Evolutionary conservation across 2,113 vertebrate species (phyloP), one percentile per base, ranked within the genome.

Genomic region (Nerophis ophidion): DNA sequence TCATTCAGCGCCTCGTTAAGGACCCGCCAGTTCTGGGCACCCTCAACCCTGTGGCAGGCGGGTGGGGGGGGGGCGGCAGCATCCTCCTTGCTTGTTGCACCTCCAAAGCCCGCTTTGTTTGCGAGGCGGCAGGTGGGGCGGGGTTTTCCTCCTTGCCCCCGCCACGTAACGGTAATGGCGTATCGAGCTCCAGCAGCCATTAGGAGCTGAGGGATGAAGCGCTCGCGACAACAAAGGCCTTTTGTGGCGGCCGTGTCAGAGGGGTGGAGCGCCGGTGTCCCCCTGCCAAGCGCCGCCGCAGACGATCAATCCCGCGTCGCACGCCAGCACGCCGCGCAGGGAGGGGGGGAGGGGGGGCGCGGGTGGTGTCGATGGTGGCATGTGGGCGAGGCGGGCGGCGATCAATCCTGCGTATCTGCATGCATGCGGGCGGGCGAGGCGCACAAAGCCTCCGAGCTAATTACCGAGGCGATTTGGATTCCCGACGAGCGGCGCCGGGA

Each of bases 401-500:
- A 82, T 76, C 71, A 77, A 84, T 86, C 74, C 16, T 63, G 71
- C 84, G 79, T 86, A 82, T 84, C 80, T 75, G 72, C 67, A 59
- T 5, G 70, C 46, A 26, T 26, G 26, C 26, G 26, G 26, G 19
- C 17, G 60, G 72, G 68, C 65, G 72, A 40, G 71, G 71, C 67
- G 61, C 80, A 80, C 75, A 76, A 80, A 76, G 74, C 75, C 80
- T 80, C 78, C n/a, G 33, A 82, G 86, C 86, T 90, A 84, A 88
- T 90, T 88, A 88, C 76, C 52, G 77, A 71, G 62, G 75, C 74
- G 71, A 82, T 84, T 84, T 81, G 80, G 82, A 81, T 82, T 70
- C 77, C 62, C 68, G 67, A 72, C 66, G 73, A 85, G 72, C 76
- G 65, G 76, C 77, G 63, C 60, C 78, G 74, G 60, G 78, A 83